phyloP scores from a whole-genome alignment of 2,888 invertebrate genomes.

The Ceraclea dissimilis region DNA sequence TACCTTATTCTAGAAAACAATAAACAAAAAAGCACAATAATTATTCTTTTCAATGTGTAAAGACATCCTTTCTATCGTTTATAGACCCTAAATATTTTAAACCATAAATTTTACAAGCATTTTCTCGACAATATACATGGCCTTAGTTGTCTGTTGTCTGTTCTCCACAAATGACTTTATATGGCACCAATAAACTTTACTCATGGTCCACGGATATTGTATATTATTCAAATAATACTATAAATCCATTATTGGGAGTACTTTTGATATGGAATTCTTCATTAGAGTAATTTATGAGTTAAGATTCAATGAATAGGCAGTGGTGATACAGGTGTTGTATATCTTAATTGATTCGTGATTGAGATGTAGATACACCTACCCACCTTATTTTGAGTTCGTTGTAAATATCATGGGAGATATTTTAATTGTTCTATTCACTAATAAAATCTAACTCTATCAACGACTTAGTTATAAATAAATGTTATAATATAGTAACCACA shows the following conservation, averaged over 20 bases:
- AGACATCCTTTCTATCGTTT: slow-evolving; percentile 18
- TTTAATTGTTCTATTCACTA: no score
- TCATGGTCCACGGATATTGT: neutral
- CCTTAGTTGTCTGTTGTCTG: slow-evolving; percentile 18
- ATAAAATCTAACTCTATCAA: no score
- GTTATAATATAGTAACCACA: no score
- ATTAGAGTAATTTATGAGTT: neutral
- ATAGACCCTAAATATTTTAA: slow-evolving; percentile 16
- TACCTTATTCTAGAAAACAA: no score
- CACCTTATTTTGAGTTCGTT: no score
- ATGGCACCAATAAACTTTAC: slow-evolving; percentile 16
- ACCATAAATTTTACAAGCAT: slow-evolving; percentile 18
- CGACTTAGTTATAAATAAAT: no score
- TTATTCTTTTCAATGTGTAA: no score
- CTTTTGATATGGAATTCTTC: neutral
- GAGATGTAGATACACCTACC: neutral
- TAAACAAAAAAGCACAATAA: neutral
- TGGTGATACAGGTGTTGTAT: neutral
- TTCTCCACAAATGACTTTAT: slow-evolving; percentile 13
- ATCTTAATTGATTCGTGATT: slow-evolving; percentile 1
- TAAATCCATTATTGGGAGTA: no score
- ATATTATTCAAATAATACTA: no score
- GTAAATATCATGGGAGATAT: no score
- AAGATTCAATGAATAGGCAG: neutral
- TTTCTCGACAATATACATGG: slow-evolving; percentile 15